Percentiles rank a stretch among this genome's conserved stretches.
Evolutionary conservation across 92 coral and sea anemone genomes (phyloP).

Genomic region (Heliopora coerulea): DNA sequence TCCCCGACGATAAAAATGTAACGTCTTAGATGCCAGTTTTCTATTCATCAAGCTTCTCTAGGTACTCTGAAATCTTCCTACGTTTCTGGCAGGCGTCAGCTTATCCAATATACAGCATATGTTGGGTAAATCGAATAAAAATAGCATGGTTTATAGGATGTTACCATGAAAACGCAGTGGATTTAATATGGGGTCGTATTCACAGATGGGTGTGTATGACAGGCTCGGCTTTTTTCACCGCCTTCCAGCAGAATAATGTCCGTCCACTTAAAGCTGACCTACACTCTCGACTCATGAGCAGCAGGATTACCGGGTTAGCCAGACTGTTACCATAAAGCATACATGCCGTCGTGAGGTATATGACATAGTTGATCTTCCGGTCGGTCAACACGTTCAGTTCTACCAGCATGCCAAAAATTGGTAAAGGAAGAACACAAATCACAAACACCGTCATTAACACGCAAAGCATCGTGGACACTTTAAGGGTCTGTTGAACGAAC

Average conservation of each 20-base stretch:
- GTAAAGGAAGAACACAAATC: constrained; percentile 18
- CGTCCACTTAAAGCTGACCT: neutral
- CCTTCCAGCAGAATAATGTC: neutral
- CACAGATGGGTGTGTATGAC: neutral
- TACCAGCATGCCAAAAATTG: constrained; percentile 9
- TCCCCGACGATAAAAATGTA: too few relatives aligned
- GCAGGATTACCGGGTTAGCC: constrained; percentile 17
- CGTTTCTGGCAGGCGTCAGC: too few relatives aligned
- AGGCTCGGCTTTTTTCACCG: neutral
- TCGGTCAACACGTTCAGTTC: constrained; percentile 3
- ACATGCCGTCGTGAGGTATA: constrained; percentile 10
- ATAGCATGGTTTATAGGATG: too few relatives aligned
- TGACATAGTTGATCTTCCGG: neutral
- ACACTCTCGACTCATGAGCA: constrained; percentile 24
- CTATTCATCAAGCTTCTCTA: too few relatives aligned
- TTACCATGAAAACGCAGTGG: too few relatives aligned
- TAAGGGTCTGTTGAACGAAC: constrained; percentile 11
- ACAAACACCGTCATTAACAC: constrained; percentile 19
- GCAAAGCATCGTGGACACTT: constrained; percentile 19
- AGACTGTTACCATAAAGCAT: constrained; percentile 26
- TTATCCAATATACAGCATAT: too few relatives aligned
- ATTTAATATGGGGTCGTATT: too few relatives aligned
- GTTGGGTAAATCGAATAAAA: too few relatives aligned
- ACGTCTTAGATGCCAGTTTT: too few relatives aligned
- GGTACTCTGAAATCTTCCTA: too few relatives aligned